phyloP scores from a whole-genome alignment of 2,797 vertebrate genomes.

The Hydrocynus forskahlii region DNA sequence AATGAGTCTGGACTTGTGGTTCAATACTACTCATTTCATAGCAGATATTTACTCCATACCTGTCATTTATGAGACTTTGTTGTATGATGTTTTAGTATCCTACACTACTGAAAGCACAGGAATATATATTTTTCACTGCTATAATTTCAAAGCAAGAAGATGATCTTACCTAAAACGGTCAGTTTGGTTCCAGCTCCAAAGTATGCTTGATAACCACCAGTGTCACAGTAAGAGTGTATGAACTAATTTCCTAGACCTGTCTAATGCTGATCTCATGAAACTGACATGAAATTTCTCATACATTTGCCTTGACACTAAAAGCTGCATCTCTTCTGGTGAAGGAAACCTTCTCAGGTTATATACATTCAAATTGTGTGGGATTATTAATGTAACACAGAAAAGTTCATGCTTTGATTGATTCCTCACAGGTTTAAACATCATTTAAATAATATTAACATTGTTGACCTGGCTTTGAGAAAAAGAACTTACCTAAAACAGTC shows the following conservation, averaged over 20 bases:
- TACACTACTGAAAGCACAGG: background rate
- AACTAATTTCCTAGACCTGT: conserved; percentile 19
- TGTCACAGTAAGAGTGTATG: conserved; percentile 62
- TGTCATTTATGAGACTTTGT: background rate
- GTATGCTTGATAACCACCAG: conserved; percentile 52
- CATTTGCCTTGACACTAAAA: background rate
- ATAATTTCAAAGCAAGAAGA: background rate
- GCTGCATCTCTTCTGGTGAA: background rate
- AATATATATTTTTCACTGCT: background rate
- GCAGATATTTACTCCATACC: background rate
- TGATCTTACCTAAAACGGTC: conserved; percentile 65
- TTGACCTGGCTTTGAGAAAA: conserved; percentile 12
- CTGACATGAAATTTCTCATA: background rate
- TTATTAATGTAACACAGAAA: background rate
- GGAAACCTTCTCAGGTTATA: background rate
- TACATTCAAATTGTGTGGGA: too few relatives aligned
- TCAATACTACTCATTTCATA: background rate
- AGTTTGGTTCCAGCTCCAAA: conserved; percentile 67
- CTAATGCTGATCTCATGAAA: background rate
- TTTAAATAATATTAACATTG: background rate
- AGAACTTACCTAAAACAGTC: conserved; percentile 13
- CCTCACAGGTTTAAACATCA: background rate
- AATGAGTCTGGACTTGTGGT: conserved; percentile 38
- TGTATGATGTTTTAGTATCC: too few relatives aligned
- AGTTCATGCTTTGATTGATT: too few relatives aligned